Percentiles rank a stretch among this genome's conserved stretches.
These are phyloP conservation scores for Vesta saturnalis DNA, from an alignment of 2,888 invertebrate genomes.

Conservation along the genomic window DNA sequence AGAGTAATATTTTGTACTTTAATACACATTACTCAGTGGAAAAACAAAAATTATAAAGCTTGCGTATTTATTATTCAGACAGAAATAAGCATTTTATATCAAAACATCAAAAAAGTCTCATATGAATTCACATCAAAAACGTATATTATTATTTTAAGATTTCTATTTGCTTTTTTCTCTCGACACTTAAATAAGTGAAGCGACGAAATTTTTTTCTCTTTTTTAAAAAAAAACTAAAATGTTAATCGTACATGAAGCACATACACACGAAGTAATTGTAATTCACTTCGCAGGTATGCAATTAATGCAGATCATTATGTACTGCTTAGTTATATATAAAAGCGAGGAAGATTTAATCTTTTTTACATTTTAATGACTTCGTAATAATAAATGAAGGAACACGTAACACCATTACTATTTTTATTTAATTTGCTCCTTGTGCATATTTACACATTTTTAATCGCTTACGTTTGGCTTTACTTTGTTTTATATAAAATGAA, in stretches of 20 bases:
- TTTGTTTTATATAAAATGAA: too few relatives aligned
- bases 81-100: too few relatives aligned
- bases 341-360: background rate
- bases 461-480: too few relatives aligned
- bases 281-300: background rate
- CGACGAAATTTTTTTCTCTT: background rate
- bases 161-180: background rate
- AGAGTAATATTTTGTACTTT: too few relatives aligned
- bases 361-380: too few relatives aligned
- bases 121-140: too few relatives aligned
- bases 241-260: background rate
- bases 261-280: background rate
- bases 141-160: background rate
- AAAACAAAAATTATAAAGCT: too few relatives aligned
- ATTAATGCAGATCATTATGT: background rate
- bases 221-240: background rate
- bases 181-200: background rate
- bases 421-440: background rate
- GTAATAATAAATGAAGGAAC: background rate
- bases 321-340: constrained; percentile 1
- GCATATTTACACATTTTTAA: background rate
- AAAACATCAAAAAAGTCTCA: too few relatives aligned
- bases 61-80: too few relatives aligned
- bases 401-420: background rate
- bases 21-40: too few relatives aligned